A percentile compares a stretch with the other conserved stretches of the same genome.
Conservation (phyloP, 2,888 invertebrate genomes). For the Cotesia congregata region DNA sequence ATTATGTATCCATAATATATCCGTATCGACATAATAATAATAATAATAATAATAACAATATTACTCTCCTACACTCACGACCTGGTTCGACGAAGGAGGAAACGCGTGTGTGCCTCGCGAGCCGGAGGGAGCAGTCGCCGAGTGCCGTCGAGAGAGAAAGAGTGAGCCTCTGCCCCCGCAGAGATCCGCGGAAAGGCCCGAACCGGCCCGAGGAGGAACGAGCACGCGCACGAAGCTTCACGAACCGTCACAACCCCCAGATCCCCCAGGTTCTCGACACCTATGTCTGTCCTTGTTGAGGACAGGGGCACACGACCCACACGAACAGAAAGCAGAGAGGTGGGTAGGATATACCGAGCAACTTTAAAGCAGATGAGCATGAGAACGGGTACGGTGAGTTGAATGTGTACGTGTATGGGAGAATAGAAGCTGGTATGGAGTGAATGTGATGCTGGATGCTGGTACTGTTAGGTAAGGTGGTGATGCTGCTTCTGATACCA, state of each 20-base stretch:
- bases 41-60: not conserved
- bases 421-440: no score
- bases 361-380: not conserved
- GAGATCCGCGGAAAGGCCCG: conserved; percentile 66
- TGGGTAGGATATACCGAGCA: not conserved
- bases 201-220: conserved; percentile 54
- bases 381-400: not conserved
- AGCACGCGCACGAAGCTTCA: conserved; percentile 48
- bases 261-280: conserved; percentile 34
- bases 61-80: conserved; percentile 31
- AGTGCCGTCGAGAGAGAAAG: conserved; percentile 23
- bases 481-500: conserved; percentile 22
- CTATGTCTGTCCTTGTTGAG: conserved; percentile 13
- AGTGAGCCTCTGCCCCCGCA: conserved; percentile 66
- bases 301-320: not conserved
- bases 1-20: not conserved
- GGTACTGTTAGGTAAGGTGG: conserved; percentile 22
- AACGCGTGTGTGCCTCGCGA: conserved; percentile 56
- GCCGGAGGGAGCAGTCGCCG: conserved; percentile 47
- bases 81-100: conserved; percentile 53
- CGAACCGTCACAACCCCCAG: conserved; percentile 34
- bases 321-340: not conserved
- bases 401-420: not conserved
- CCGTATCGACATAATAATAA: not conserved
- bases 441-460: not conserved